Conservation (phyloP, 2,888 invertebrate genomes). For the Cremastinae sp. region DNA sequence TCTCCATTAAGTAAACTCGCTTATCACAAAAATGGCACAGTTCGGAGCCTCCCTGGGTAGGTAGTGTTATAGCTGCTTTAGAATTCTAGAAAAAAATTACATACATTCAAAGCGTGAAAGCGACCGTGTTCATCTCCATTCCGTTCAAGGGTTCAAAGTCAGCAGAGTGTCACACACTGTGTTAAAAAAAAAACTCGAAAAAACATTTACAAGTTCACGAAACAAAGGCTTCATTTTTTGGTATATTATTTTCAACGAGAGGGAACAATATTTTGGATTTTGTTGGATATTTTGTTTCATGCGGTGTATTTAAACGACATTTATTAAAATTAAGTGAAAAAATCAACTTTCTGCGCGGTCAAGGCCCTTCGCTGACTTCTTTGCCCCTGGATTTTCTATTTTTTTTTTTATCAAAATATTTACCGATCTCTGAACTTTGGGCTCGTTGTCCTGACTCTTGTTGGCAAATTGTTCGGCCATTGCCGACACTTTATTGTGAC, state of each 20-base stretch:
- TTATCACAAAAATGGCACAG: slow-evolving; percentile 94
- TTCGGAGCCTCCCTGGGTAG: slow-evolving; percentile 86
- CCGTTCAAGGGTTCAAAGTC: slow-evolving; percentile 52
- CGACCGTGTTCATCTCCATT: slow-evolving; percentile 30
- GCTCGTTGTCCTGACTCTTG: slow-evolving; percentile 82
- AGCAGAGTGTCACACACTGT: slow-evolving; percentile 51
- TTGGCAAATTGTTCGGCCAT: slow-evolving; percentile 90
- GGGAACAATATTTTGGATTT: slow-evolving; percentile 25
- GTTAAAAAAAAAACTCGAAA: slow-evolving; percentile 35
- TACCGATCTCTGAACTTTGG: slow-evolving; percentile 82
- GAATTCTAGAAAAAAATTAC: slow-evolving; percentile 80
- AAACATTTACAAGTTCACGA: slow-evolving; percentile 15
- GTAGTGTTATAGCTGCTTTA: slow-evolving; percentile 83
- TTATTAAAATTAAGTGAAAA: slow-evolving; percentile 24
- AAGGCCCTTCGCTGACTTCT: slow-evolving; percentile 55
- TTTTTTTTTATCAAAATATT: slow-evolving; percentile 74
- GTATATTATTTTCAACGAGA: slow-evolving; percentile 33
- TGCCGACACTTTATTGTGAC: slow-evolving; percentile 90
- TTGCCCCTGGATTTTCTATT: slow-evolving; percentile 48
- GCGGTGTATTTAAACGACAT: slow-evolving; percentile 31
- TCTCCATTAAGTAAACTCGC: slow-evolving; percentile 96
- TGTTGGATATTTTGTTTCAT: slow-evolving; percentile 29
- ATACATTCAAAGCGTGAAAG: slow-evolving; percentile 50
- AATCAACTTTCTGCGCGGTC: slow-evolving; percentile 33
- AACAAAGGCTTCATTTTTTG: neutral